phyloP scores from a whole-genome alignment of 2,888 invertebrate genomes.

The Plebejus anna region DNA sequence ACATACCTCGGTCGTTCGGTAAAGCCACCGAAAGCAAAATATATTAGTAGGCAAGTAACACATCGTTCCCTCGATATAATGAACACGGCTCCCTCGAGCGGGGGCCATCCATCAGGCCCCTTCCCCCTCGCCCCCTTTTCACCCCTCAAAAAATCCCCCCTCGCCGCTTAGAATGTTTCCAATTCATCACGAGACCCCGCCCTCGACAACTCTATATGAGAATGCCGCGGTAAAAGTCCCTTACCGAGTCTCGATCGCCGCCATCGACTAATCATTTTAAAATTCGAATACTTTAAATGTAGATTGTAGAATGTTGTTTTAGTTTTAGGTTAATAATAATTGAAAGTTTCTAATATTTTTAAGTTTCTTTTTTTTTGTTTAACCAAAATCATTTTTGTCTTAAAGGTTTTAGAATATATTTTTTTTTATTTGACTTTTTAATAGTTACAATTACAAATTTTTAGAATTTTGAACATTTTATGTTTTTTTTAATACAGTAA shows the following conservation, averaged over 20 bases:
- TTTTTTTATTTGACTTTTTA: no score
- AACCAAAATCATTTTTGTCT: no score
- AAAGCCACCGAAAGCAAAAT: slow-evolving; percentile 64
- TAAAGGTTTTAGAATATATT: no score
- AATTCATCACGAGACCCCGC: slow-evolving; percentile 81
- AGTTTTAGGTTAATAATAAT: no score
- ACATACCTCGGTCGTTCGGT: slow-evolving; percentile 52
- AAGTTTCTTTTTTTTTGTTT: no score
- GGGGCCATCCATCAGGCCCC: slow-evolving; percentile 71
- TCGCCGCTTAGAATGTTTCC: slow-evolving; percentile 71
- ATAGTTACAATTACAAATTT: no score
- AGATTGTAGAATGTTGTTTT: no score
- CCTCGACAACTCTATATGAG: slow-evolving; percentile 82
- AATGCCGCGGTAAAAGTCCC: slow-evolving; percentile 58
- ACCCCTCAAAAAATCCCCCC: slow-evolving; percentile 68
- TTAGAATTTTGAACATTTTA: no score
- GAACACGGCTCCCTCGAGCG: slow-evolving; percentile 76
- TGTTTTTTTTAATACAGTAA: no score
- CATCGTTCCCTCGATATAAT: slow-evolving; percentile 75
- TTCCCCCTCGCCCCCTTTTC: slow-evolving; percentile 54
- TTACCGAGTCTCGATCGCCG: slow-evolving; percentile 41
- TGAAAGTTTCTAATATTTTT: background rate
- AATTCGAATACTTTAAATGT: background rate
- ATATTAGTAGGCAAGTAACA: slow-evolving; percentile 76
- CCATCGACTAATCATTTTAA: background rate